Evolutionary conservation across 2,113 vertebrate species (phyloP).

Genomic region (Cephalopholis sonnerati): DNA sequence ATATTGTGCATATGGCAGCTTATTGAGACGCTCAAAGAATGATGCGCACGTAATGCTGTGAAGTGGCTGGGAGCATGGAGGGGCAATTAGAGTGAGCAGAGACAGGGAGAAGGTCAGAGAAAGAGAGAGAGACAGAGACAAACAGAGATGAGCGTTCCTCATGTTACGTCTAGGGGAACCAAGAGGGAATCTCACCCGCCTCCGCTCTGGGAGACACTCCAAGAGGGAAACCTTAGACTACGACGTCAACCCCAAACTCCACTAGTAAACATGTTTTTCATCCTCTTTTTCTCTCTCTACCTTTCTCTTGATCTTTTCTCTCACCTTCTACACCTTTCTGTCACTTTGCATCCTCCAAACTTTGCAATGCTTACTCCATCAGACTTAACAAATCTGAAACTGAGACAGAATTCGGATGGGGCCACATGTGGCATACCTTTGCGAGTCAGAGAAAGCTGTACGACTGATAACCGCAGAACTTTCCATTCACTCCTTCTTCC

Average conservation of each 20-base stretch:
- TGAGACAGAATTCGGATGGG: constrained; percentile 48
- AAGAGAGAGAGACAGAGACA: constrained; percentile 83
- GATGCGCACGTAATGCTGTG: constrained; percentile 16
- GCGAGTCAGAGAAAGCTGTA: constrained; percentile 73
- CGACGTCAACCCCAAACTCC: constrained; percentile 86
- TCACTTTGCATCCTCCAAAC: constrained; percentile 15
- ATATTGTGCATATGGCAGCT: constrained; percentile 29
- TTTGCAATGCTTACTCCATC: constrained; percentile 35
- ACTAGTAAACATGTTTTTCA: constrained; percentile 95
- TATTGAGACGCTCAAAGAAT: constrained; percentile 42
- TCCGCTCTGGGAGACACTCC: constrained; percentile 88
- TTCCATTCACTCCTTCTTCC: constrained; percentile 86
- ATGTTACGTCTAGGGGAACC: constrained; percentile 90
- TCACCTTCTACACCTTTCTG: constrained; percentile 18
- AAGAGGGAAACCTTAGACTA: constrained; percentile 94
- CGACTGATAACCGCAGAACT: constrained; percentile 87
- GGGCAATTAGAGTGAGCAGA: constrained; percentile 59
- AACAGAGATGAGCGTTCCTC: constrained; percentile 85
- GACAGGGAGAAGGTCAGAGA: constrained; percentile 71
- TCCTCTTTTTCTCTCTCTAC: constrained; percentile 23
- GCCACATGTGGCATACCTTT: constrained; percentile 81
- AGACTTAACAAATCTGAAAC: constrained; percentile 37
- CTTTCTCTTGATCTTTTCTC: constrained; percentile 20
- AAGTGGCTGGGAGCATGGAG: constrained; percentile 45
- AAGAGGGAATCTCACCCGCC: constrained; percentile 91